Conservation (phyloP, 2,797 vertebrate genomes). For the Carduelis carduelis region DNA sequence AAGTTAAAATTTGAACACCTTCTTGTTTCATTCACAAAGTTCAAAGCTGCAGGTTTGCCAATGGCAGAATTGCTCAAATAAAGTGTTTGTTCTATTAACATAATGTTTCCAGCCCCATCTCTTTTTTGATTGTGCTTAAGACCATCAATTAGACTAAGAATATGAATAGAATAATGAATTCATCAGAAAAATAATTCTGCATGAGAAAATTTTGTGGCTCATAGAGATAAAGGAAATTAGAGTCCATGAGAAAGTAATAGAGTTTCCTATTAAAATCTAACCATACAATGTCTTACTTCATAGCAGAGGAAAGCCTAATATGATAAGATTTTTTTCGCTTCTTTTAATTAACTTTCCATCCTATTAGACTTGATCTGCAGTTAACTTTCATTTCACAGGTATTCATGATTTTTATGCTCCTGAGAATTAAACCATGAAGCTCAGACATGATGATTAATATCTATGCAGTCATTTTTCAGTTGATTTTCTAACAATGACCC, state of each 20-base stretch:
- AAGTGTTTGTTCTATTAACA: slow-evolving; percentile 38
- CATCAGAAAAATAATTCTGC: slow-evolving; percentile 50
- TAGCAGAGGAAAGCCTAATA: slow-evolving; percentile 56
- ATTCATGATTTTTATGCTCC: slow-evolving; percentile 67
- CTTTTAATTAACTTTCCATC: slow-evolving; percentile 75
- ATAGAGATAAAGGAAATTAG: slow-evolving; percentile 75
- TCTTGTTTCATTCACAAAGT: slow-evolving; percentile 17
- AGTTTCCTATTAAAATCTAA: slow-evolving; percentile 66
- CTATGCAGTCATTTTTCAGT: neutral
- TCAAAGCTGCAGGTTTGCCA: slow-evolving; percentile 42
- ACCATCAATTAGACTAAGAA: neutral
- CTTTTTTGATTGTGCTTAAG: slow-evolving; percentile 43
- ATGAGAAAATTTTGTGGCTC: slow-evolving; percentile 45
- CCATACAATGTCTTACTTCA: slow-evolving; percentile 39
- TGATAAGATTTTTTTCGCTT: slow-evolving; percentile 64
- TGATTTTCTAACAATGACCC: slow-evolving; percentile 2
- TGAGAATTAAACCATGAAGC: slow-evolving; percentile 49
- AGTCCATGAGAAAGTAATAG: slow-evolving; percentile 68
- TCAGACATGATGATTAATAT: slow-evolving; percentile 29
- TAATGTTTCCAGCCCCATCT: slow-evolving; percentile 13
- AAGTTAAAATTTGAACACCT: slow-evolving; percentile 6
- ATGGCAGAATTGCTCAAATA: slow-evolving; percentile 43
- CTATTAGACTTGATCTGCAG: slow-evolving; percentile 69
- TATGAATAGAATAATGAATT: slow-evolving; percentile 58
- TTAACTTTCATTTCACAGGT: slow-evolving; percentile 73